Evolutionary conservation across 1,140 invertebrate genomes (phyloP).

Genomic region (Drosophila quadrilineata): DNA sequence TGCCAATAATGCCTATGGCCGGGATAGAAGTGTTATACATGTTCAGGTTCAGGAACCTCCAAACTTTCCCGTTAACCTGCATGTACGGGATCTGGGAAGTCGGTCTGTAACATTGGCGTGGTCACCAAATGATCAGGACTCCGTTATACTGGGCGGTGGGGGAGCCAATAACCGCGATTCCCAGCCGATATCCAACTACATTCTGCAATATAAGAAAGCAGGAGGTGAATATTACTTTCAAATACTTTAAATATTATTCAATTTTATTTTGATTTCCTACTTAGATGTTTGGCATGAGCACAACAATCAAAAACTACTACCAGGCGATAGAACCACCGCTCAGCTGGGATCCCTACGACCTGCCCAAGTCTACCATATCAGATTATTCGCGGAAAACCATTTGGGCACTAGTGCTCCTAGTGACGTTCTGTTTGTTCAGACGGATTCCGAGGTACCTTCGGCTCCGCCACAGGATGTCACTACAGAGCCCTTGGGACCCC

Average conservation of each 20-base stretch:
- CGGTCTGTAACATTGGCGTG: slow-evolving; percentile 84
- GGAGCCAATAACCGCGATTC: slow-evolving; percentile 79
- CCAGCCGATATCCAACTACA: slow-evolving; percentile 84
- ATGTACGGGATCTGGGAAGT: slow-evolving; percentile 84
- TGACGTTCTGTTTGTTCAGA: slow-evolving; percentile 84
- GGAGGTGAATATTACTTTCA: slow-evolving; percentile 74
- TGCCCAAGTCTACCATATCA: slow-evolving; percentile 86
- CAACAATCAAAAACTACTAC: slow-evolving; percentile 82
- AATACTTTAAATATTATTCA: neutral
- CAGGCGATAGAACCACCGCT: slow-evolving; percentile 83
- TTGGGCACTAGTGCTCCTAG: slow-evolving; percentile 86
- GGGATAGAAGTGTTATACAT: slow-evolving; percentile 85
- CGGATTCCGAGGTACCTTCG: slow-evolving; percentile 86
- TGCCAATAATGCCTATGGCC: slow-evolving; percentile 87
- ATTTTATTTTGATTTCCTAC: neutral
- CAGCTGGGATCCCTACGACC: slow-evolving; percentile 85
- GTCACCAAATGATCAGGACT: slow-evolving; percentile 80
- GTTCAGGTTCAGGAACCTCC: slow-evolving; percentile 87
- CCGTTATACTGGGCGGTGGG: slow-evolving; percentile 34
- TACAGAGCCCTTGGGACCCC: slow-evolving; percentile 88
- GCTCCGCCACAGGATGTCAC: slow-evolving; percentile 89
- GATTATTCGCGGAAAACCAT: slow-evolving; percentile 86
- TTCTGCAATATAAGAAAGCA: slow-evolving; percentile 85
- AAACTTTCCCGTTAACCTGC: slow-evolving; percentile 85
- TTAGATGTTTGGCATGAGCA: slow-evolving; percentile 84